Base-by-base conservation (phyloP, 2,888 invertebrate genomes). In the Scaptomyza parva region DNA sequence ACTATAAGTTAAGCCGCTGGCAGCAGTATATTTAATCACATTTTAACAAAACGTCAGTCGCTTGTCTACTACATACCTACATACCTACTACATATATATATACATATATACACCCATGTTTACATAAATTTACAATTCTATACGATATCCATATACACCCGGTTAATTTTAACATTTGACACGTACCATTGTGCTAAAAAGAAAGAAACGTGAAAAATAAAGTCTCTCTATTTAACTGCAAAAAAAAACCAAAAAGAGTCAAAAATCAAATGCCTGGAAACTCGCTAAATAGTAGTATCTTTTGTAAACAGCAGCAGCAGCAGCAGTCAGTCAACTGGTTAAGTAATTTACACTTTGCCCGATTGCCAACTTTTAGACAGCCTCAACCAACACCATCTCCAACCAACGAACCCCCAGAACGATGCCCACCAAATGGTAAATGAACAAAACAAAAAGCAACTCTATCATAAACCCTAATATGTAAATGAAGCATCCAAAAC, bases 211-310 rank as follows among this genome's bases (percentile, higher is more conserved):
- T 77, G 62, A 80, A 84, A 77, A 84, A 85, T 85, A 85, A 85
- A 87, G 80, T 87, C 87, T 89, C 88, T 89, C 87, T 88, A 88
- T 88, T 89, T 80, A 89, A 89, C 82, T 88, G 77, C 82, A 89
- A 83, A 62, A 64, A 60, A 62, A 57, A 60, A 64, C 60, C 60
- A 57, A 72, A 62, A 18, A 47, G 14, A 50, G 65, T 61, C 53
- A 43, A 60, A 65, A 61, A 14, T 55, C 11, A 24, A 57, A 51
- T 58, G 35, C 54, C 58, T 62, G 65, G 61, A 66, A 39, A 54
- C 54, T 45, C 45, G 61, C 61, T 70, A 33, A n/a, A n/a, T 28
- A 28, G 28, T 60, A 51, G 33, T 43, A 50, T 59, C 62, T 70
- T 75, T 73, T 70, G 63, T 61, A n/a, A n/a, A 66, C 61, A 78